A percentile compares a stretch with the other conserved stretches of the same genome.
Evolutionary conservation across 1,140 invertebrate genomes (phyloP).

Genomic region (Neuroterus valhalla): DNA sequence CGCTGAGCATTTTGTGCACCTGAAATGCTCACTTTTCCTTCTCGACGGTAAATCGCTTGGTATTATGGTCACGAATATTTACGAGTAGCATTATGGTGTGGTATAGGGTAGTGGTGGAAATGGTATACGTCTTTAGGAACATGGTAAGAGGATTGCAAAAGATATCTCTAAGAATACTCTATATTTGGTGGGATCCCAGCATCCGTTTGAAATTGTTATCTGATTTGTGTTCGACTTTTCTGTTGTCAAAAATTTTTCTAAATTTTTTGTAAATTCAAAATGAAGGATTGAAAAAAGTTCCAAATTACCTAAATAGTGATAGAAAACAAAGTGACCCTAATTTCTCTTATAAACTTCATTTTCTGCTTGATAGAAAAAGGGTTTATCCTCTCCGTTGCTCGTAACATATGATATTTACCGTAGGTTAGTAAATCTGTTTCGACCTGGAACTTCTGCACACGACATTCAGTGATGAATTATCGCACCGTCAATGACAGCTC

Average conservation of each 20-base stretch:
- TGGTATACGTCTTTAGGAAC: background rate
- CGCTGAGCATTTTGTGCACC: too few species aligned
- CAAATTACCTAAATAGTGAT: too few species aligned
- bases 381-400: background rate
- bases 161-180: background rate
- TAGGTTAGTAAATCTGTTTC: constrained; percentile 24
- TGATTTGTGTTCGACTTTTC: background rate
- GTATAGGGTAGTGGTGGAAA: constrained; percentile 8
- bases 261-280: too few species aligned
- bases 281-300: too few species aligned
- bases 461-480: constrained; percentile 25
- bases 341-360: background rate
- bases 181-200: background rate
- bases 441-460: background rate
- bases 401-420: constrained; percentile 19
- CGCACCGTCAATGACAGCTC: background rate
- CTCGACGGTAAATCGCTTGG: background rate
- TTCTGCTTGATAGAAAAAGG: background rate
- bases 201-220: constrained; percentile 19
- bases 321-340: background rate
- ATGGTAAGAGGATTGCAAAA: constrained; percentile 15
- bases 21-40: background rate
- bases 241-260: too few species aligned
- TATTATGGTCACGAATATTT: constrained; percentile 16
- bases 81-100: constrained; percentile 12